Conservation (phyloP, 2,888 invertebrate species). For the Xylocampa areola region DNA sequence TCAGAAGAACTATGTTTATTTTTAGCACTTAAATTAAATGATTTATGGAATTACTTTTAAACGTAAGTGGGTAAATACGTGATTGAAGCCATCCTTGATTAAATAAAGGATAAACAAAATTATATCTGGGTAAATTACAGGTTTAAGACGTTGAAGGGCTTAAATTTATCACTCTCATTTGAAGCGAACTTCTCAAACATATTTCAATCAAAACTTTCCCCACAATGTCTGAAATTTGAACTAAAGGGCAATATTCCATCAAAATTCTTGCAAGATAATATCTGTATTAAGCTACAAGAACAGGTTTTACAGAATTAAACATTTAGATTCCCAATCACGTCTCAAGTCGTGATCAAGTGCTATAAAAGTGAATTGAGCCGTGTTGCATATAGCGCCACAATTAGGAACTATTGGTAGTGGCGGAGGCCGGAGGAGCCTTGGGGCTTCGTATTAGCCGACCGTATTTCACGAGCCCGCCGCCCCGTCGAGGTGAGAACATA, state of each 20-base stretch:
- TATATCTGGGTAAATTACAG: no score
- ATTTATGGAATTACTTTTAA: slow-evolving; percentile 44
- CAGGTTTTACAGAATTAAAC: slow-evolving; percentile 31
- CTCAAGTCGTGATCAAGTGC: slow-evolving; percentile 54
- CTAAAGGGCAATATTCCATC: slow-evolving; percentile 3
- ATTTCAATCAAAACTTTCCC: no score
- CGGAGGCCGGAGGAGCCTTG: slow-evolving; percentile 58
- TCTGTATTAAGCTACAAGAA: slow-evolving; percentile 20
- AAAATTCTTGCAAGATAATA: slow-evolving; percentile 14
- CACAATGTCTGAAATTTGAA: neutral
- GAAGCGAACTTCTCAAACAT: no score
- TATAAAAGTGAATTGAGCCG: slow-evolving; percentile 52
- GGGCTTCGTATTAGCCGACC: slow-evolving; percentile 84
- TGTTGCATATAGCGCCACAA: slow-evolving; percentile 77
- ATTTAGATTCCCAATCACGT: slow-evolving; percentile 47
- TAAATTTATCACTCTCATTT: no score
- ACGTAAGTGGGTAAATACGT: slow-evolving; percentile 29
- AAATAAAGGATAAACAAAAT: no score
- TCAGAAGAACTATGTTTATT: slow-evolving; percentile 46
- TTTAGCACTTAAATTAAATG: slow-evolving; percentile 52
- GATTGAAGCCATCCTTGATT: slow-evolving; percentile 5
- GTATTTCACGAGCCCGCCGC: slow-evolving; percentile 86
- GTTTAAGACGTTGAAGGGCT: no score
- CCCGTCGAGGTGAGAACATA: slow-evolving; percentile 89
- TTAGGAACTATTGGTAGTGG: slow-evolving; percentile 73